phyloP scores from a whole-genome alignment of 2,888 invertebrate genomes.

The Piscicola geometra region DNA sequence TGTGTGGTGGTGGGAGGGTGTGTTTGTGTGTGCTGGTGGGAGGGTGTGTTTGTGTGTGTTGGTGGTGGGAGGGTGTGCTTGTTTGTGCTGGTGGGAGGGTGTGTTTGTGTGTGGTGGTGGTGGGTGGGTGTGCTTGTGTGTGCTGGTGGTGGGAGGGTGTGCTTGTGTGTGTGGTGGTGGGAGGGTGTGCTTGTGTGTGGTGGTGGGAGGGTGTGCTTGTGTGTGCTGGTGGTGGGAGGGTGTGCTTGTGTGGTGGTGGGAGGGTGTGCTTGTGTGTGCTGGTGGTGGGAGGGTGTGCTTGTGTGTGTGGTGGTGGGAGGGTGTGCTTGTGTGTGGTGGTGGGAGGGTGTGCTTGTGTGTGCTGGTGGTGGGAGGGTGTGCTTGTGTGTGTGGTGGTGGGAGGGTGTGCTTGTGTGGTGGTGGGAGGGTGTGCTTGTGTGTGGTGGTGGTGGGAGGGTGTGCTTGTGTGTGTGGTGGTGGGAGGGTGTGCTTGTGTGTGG shows the following conservation, averaged over 20 bases:
- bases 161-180: too few species aligned
- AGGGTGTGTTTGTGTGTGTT: background rate
- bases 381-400: background rate
- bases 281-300: background rate
- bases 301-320: background rate
- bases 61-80: background rate
- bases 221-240: background rate
- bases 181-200: background rate
- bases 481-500: background rate
- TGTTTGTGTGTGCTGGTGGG: background rate
- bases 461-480: background rate
- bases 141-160: too few species aligned
- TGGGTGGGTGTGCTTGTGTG: background rate
- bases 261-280: background rate
- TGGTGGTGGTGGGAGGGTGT: background rate
- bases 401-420: background rate
- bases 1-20: background rate
- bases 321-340: background rate
- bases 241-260: background rate
- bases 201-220: background rate
- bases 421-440: background rate
- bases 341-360: background rate
- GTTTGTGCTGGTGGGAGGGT: background rate
- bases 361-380: background rate
- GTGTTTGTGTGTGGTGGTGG: background rate